Evolutionary conservation across 2,797 vertebrate genomes (phyloP).

Genomic region (Podarcis lilfordi): DNA sequence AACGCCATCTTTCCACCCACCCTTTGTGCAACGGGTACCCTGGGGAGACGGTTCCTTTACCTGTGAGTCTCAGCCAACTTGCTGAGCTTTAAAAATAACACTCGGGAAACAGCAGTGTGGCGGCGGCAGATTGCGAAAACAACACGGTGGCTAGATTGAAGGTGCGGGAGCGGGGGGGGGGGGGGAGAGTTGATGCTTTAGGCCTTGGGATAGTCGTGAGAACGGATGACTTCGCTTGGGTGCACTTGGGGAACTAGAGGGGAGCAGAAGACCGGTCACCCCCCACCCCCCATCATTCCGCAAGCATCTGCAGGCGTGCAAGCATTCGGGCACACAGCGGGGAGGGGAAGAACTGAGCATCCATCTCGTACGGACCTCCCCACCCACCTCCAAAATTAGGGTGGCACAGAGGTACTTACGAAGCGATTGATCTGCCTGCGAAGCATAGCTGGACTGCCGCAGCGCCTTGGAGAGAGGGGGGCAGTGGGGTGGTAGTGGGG

Average conservation of each 20-base stretch:
- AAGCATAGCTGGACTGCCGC: conserved; percentile 62
- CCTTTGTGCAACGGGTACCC: neutral
- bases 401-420: conserved; percentile 57
- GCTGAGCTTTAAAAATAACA: neutral
- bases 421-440: conserved; percentile 66
- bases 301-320: neutral
- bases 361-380: neutral
- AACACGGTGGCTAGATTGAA: neutral
- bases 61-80: neutral
- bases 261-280: too few relatives aligned
- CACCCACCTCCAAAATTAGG: too few relatives aligned
- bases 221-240: neutral
- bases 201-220: neutral
- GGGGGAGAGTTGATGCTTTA: neutral
- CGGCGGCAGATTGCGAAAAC: neutral
- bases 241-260: neutral
- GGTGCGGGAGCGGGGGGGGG: neutral
- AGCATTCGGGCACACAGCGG: neutral
- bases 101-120: neutral
- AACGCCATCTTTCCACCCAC: neutral
- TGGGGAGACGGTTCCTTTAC: neutral
- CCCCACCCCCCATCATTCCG: neutral
- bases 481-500: neutral
- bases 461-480: neutral
- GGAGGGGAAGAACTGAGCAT: too few relatives aligned